A percentile compares a stretch with the other conserved stretches of the same genome.
phyloP scores from a whole-genome alignment of 2,888 invertebrate genomes.

The Papilio gigon region DNA sequence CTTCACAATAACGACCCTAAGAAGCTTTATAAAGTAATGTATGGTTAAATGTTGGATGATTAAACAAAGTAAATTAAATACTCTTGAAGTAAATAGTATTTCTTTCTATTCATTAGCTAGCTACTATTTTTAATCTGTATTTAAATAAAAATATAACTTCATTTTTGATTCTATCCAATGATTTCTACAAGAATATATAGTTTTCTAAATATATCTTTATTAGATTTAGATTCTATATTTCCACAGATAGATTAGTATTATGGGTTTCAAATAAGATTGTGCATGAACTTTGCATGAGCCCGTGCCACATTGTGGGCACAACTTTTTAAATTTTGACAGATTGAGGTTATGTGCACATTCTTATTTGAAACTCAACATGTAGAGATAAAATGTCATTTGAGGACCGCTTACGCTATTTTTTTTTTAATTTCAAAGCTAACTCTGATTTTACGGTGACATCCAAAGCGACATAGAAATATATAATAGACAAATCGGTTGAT shows the following conservation, averaged over 20 bases:
- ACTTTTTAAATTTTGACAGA: not conserved
- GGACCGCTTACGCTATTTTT: conserved; percentile 39
- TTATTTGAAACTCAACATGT: not conserved
- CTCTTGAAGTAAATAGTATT: not conserved
- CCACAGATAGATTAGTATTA: conserved; percentile 35
- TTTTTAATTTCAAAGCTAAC: conserved; percentile 51
- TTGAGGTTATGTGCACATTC: not conserved
- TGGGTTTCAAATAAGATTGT: not conserved
- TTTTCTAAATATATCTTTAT: conserved; percentile 28
- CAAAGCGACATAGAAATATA: conserved; percentile 78
- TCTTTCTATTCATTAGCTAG: not conserved
- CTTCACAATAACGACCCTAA: not conserved
- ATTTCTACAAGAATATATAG: conserved; percentile 36
- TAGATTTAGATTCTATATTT: conserved; percentile 32
- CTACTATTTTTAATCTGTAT: conserved; percentile 4
- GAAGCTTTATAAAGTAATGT: not conserved
- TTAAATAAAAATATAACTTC: conserved; percentile 19
- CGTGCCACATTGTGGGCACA: not conserved
- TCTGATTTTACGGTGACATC: conserved; percentile 61
- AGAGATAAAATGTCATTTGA: conserved; percentile 39
- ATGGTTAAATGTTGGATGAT: not conserved
- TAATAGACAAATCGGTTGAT: conserved; percentile 65
- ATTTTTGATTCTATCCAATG: conserved; percentile 20
- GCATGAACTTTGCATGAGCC: not conserved
- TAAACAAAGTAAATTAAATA: not conserved